phyloP scores from a whole-genome alignment of 2,888 invertebrate species.

The Phengaris alcon region DNA sequence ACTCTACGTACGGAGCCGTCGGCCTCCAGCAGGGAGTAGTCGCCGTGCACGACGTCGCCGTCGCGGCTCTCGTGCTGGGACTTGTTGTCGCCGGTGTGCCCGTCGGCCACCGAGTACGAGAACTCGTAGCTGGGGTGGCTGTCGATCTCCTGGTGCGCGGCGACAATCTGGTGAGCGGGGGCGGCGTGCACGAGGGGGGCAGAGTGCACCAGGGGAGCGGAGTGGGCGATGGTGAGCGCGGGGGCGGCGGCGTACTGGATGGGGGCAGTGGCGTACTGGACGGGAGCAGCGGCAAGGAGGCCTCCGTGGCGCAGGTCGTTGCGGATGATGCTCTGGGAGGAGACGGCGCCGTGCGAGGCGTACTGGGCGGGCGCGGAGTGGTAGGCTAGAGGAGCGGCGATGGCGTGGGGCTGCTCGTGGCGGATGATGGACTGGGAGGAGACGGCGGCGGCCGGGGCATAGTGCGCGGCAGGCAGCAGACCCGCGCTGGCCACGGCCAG shows the following conservation, averaged over 20 bases:
- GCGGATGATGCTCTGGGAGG: too few relatives aligned
- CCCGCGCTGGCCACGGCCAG: conserved; percentile 59
- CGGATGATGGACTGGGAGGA: conserved; percentile 45
- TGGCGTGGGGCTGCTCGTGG: conserved; percentile 55
- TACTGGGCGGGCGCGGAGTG: conserved; percentile 49
- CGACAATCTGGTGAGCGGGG: conserved; percentile 34
- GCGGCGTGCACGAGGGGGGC: conserved; percentile 39
- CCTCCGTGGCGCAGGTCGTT: too few relatives aligned
- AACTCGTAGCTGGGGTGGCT: conserved; percentile 78
- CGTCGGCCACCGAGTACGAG: conserved; percentile 71
- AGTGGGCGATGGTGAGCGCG: conserved; percentile 36
- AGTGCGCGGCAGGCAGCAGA: conserved; percentile 56
- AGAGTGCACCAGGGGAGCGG: conserved; percentile 44
- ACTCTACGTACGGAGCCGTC: conserved; percentile 77
- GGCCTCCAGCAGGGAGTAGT: conserved; percentile 75
- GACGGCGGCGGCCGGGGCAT: conserved; percentile 57
- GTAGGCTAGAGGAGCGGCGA: conserved; percentile 44
- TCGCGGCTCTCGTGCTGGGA: conserved; percentile 44
- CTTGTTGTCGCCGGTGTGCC: conserved; percentile 31
- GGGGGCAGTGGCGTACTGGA: conserved; percentile 19
- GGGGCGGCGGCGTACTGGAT: conserved; percentile 44
- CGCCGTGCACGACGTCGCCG: conserved; percentile 52
- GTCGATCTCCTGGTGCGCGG: conserved; percentile 27
- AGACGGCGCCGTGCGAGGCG: conserved; percentile 48
- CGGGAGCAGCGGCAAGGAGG: conserved; percentile 33